Evolutionary conservation across 1,140 invertebrate genomes (phyloP), one percentile per base, ranked within the genome.

Genomic region (Drosophila mojavensis): DNA sequence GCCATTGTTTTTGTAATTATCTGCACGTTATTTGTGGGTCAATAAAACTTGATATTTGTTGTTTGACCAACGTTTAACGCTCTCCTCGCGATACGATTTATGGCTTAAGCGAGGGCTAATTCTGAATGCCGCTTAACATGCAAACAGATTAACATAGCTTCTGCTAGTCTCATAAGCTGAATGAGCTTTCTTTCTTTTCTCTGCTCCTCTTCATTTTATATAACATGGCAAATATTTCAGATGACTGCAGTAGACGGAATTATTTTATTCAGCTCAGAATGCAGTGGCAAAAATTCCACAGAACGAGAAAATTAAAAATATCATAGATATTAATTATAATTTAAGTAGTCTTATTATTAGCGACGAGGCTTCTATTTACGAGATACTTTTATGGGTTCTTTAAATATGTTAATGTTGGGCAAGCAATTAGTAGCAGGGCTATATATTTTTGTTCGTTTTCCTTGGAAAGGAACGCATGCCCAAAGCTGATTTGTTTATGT

Each of bases 21-120:
- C 86, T 90, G 86, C 86, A 90, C 86, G 86, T 90, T 90, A 90
- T 86, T 90, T 90, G 86, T 90, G 86, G 86, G 79, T 90, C 86
- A 90, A 90, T 90, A 90, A 90, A 90, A 83, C 90, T 90, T 82
- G 86, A 90, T 90, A 90, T 82, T 85, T 79, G 72, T 77, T 72
- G 82, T 86, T 84, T 86, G 83, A 79, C 69, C 75, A 53, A 60
- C 66, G 65, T 67, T 70, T 63, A 70, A 75, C 61, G 66, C 58
- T 47, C 60, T 56, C 53, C 30, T 28, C 45, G 62, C 61, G 43
- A 64, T 64, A 71, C 72, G 63, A 85, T 85, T 84, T 84, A 85
- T 85, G 81, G 78, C 78, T 69, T 74, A 85, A 81, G 62, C 74
- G 67, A 69, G 39, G 76, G 64, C 76, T 79, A 79, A 88, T 72